Evolutionary conservation across 1,140 invertebrate species (phyloP).

Genomic region (Sinonovacula constricta): DNA sequence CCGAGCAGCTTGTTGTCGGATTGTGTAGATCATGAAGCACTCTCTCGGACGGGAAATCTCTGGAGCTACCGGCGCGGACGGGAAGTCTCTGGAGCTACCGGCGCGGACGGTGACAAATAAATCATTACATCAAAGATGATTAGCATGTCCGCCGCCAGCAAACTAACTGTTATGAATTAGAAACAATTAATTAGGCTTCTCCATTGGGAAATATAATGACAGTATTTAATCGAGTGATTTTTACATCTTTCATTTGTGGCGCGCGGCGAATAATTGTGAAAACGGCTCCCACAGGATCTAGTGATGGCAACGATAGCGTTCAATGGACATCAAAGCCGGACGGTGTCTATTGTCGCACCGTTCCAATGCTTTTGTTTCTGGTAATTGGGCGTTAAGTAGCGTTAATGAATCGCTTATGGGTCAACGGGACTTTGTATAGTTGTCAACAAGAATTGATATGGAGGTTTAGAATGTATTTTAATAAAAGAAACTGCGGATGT

Average conservation of each 20-base stretch:
- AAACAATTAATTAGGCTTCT: conserved; percentile 51
- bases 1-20: too few relatives aligned
- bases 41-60: too few relatives aligned
- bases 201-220: conserved; percentile 52
- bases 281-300: conserved; percentile 29
- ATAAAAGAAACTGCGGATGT: too few relatives aligned
- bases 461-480: too few relatives aligned
- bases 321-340: background rate
- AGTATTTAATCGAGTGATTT: conserved; percentile 56
- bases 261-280: conserved; percentile 36
- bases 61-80: too few relatives aligned
- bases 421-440: too few relatives aligned
- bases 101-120: conserved; percentile 25
- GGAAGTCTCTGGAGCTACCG: conserved; percentile 21
- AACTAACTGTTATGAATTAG: conserved; percentile 50
- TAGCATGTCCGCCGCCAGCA: conserved; percentile 29
- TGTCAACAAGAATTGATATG: too few relatives aligned
- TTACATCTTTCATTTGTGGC: conserved; percentile 14
- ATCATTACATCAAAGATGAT: conserved; percentile 38
- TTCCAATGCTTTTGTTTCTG: background rate
- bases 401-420: background rate
- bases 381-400: background rate
- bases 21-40: too few relatives aligned
- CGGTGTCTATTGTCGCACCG: background rate
- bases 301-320: background rate